Conservation (phyloP, 2,888 invertebrate genomes). For the Mycalesis mineus region DNA sequence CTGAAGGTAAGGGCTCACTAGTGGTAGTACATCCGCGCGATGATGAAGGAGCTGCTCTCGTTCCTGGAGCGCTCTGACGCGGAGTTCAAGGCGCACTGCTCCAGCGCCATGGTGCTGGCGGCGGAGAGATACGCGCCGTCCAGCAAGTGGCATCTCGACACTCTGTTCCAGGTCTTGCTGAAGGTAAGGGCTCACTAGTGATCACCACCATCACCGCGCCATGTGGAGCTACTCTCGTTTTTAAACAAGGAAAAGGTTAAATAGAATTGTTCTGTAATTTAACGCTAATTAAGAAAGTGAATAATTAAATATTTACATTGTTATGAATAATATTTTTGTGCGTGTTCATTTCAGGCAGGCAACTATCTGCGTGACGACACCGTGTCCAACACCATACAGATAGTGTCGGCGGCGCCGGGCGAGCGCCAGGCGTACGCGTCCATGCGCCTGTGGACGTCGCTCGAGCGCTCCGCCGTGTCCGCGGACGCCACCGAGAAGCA, state of each 20-base stretch:
- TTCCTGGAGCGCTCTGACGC: conserved; percentile 57
- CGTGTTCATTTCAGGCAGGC: conserved; percentile 86
- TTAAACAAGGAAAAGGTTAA: no score
- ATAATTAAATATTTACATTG: no score
- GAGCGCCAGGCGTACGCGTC: conserved; percentile 94
- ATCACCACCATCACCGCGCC: no score
- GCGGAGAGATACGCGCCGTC: conserved; percentile 96
- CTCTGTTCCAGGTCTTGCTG: conserved; percentile 94
- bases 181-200: no score
- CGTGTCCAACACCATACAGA: conserved; percentile 96
- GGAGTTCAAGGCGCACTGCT: conserved; percentile 98
- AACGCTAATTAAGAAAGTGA: no score
- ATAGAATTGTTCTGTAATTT: no score
- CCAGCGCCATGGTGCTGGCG: conserved; percentile 96
- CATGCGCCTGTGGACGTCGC: conserved; percentile 89
- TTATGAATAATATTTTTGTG: no score
- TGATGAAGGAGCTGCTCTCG: neutral
- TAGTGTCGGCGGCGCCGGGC: conserved; percentile 91
- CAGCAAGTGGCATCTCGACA: conserved; percentile 98
- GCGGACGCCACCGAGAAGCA: conserved; percentile 85
- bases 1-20: conserved; percentile 92
- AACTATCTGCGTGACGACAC: conserved; percentile 99
- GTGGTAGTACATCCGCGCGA: no score
- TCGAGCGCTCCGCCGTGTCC: conserved; percentile 75
- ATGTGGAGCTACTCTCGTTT: neutral